Percentiles rank a stretch among this genome's conserved stretches.
Conservation (phyloP, 2,888 invertebrate species). For the Scrobipalpa atriplicella region DNA sequence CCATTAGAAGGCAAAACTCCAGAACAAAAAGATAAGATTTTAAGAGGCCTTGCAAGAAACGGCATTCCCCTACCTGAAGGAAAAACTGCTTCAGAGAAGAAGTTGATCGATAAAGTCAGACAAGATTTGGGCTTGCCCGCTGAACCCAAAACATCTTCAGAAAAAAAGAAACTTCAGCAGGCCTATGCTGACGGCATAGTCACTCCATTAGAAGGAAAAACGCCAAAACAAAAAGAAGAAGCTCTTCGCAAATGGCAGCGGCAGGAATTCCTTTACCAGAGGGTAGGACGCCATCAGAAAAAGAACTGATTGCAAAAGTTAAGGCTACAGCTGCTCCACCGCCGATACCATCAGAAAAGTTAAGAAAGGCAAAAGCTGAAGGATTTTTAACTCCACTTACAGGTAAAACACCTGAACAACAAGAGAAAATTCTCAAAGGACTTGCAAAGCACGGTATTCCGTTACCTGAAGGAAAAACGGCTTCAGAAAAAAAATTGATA, state of each 20-base stretch:
- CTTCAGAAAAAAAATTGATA: constrained; percentile 39
- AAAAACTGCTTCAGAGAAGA: constrained; percentile 41
- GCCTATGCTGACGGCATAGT: constrained; percentile 42
- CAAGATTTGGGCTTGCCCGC: constrained; percentile 38
- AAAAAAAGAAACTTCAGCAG: constrained; percentile 40
- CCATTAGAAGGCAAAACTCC: constrained; percentile 41
- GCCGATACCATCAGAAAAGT: constrained; percentile 35
- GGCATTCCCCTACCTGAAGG: constrained; percentile 40
- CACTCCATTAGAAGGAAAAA: constrained; percentile 46
- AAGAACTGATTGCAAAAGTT: constrained; percentile 29
- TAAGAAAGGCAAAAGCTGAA: constrained; percentile 41
- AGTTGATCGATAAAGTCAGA: constrained; percentile 40
- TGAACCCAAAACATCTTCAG: constrained; percentile 37
- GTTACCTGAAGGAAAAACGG: constrained; percentile 36
- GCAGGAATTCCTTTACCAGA: constrained; percentile 33
- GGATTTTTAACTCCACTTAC: constrained; percentile 43
- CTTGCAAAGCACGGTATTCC: constrained; percentile 33
- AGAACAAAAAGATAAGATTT: constrained; percentile 41
- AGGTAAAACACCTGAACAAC: constrained; percentile 38
- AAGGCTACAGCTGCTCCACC: not conserved
- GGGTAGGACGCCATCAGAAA: constrained; percentile 50
- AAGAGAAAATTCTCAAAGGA: constrained; percentile 12
- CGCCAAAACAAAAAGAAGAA: constrained; percentile 41
- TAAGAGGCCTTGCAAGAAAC: constrained; percentile 39
- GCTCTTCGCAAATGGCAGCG: constrained; percentile 36